Conservation (phyloP, 2,797 vertebrate genomes). For the Sparidentex hasta region DNA sequence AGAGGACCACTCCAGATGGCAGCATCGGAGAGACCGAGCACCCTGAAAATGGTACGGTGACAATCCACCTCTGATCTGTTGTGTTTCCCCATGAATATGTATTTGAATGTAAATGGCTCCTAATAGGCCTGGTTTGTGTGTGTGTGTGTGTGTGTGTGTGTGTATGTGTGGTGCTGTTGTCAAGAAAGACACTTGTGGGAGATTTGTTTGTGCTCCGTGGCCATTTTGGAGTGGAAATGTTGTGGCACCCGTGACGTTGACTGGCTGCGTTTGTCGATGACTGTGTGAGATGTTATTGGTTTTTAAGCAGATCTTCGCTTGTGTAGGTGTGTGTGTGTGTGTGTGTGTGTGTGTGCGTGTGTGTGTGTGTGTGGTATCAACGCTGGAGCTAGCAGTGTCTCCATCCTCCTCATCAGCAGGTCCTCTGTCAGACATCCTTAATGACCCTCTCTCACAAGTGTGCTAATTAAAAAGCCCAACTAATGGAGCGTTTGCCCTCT, state of each 20-base stretch:
- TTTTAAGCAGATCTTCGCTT: conserved; percentile 64
- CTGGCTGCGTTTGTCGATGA: conserved; percentile 61
- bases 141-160: neutral
- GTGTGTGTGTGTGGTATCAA: conserved; percentile 32
- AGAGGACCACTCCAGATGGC: conserved; percentile 98
- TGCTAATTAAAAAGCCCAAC: conserved; percentile 87
- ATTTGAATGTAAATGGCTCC: conserved; percentile 63
- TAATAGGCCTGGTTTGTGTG: conserved; percentile 39
- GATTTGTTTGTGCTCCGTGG: conserved; percentile 58
- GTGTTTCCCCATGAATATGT: conserved; percentile 60
- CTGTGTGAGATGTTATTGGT: conserved; percentile 65
- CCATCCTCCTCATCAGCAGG: conserved; percentile 83
- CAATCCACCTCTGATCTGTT: conserved; percentile 31
- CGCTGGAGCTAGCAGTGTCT: conserved; percentile 72
- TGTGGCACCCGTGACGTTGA: conserved; percentile 52
- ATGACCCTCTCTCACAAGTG: conserved; percentile 85
- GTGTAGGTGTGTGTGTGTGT: conserved; percentile 27
- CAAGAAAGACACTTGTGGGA: conserved; percentile 37
- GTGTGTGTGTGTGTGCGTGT: conserved; percentile 28
- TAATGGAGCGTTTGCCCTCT: conserved; percentile 87
- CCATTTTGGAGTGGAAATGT: conserved; percentile 53
- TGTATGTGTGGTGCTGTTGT: conserved; percentile 15
- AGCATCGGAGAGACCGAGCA: conserved; percentile 99
- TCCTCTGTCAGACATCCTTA: conserved; percentile 85
- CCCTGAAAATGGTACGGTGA: conserved; percentile 94